Base-by-base conservation (phyloP, 2,797 vertebrate genomes). In the Cyprinodon diabolis region DNA sequence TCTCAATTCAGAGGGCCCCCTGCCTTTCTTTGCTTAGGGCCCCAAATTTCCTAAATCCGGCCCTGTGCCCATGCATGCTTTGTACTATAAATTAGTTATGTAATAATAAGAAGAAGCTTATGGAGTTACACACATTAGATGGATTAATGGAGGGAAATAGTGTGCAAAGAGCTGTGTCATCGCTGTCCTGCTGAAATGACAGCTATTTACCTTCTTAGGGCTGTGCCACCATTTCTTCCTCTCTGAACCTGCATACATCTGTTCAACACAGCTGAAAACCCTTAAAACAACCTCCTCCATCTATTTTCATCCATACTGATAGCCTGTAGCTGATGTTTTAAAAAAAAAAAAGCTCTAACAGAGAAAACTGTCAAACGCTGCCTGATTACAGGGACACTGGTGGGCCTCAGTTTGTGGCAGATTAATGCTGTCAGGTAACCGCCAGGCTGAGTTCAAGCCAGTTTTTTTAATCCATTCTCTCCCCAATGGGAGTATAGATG, bases 81-180 rank as follows among this genome's bases (percentile, higher is more conserved):
- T 73, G 79, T 78, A 48, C 76, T 77, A 47, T 25, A 40, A 60
- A 67, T 49, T 79, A 74, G 60, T 66, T 66, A 66, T 13, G 67
- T 23, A n/a, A 21, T n/a, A 2, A 54, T 67, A 75, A 21, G n/a
- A 9, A 71, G 54, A 70, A 57, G 21, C 68, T 49, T 56, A 69
- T 54, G 17, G 49, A 43, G 65, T 47, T 69, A 19, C 19, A 37
- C 4, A 25, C n/a, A 66, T 72, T 30, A 51, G 7, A 75, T 54
- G 52, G 49, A 71, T 55, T 78, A 73, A 62, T 74, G 40, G 79
- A 81, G 81, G 82, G 69, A 82, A 68, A 80, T 68, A 25, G 67
- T 57, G 86, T 82, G 84, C 86, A 78, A 85, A 87, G 85, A 80
- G 55, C 76, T 55, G 63, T 45, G 54, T 84, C 85, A 62, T 54